Conservation (phyloP, 2,888 invertebrate species). For the Parnassius glacialis region DNA sequence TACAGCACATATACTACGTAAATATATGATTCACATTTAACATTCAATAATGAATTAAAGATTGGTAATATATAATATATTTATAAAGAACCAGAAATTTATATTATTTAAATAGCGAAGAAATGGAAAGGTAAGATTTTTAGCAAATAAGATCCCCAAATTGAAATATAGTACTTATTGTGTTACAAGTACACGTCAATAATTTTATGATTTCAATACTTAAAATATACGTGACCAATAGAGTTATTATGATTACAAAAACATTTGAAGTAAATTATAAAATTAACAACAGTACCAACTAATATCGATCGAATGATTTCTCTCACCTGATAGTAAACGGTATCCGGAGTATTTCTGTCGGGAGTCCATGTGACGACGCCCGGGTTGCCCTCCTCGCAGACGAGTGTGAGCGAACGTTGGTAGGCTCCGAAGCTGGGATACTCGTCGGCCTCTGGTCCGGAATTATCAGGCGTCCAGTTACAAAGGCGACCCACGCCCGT, state of each 20-base stretch:
- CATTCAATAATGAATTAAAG: not conserved
- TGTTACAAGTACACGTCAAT: no score
- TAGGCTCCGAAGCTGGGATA: constrained; percentile 94
- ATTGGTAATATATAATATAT: not conserved
- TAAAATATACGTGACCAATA: no score
- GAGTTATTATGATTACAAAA: no score
- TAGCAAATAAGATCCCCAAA: no score
- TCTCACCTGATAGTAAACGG: constrained; percentile 93
- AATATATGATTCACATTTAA: not conserved
- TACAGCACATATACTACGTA: not conserved
- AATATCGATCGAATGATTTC: not conserved
- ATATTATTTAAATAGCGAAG: not conserved
- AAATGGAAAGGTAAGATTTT: not conserved
- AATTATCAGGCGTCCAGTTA: constrained; percentile 90
- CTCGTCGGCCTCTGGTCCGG: constrained; percentile 88
- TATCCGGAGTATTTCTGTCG: constrained; percentile 91
- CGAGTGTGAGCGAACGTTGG: constrained; percentile 90
- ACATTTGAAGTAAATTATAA: no score
- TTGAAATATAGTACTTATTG: no score
- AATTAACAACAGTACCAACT: not conserved
- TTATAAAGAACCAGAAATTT: not conserved
- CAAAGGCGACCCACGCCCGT: constrained; percentile 92
- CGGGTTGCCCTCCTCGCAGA: constrained; percentile 91
- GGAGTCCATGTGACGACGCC: constrained; percentile 94
- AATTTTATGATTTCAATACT: no score